A percentile compares a stretch with the other conserved stretches of the same genome.
Conservation (phyloP, 1,140 invertebrate species). For the Hylyphantes graminicola region DNA sequence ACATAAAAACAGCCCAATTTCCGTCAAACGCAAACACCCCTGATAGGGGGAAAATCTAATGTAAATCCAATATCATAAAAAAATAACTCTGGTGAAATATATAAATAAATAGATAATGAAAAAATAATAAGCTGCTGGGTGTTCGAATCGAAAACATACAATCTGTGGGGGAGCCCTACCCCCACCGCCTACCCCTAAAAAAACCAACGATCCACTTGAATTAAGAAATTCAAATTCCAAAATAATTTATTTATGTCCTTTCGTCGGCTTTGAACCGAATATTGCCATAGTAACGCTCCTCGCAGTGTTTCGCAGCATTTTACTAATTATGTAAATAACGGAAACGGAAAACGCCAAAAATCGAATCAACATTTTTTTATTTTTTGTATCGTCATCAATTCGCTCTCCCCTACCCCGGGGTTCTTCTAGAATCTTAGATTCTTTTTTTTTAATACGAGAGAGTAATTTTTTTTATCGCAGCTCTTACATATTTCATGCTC, state of each 20-base stretch:
- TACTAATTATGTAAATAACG: constrained; percentile 60
- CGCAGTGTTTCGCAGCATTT: constrained; percentile 49
- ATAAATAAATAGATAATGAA: background rate
- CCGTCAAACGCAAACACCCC: constrained; percentile 20
- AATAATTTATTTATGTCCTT: constrained; percentile 58
- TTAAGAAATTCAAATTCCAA: constrained; percentile 60
- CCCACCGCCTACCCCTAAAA: background rate
- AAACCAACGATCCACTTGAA: constrained; percentile 25
- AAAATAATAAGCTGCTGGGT: constrained; percentile 8
- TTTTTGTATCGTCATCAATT: background rate
- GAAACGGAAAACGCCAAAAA: constrained; percentile 57
- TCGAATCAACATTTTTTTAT: constrained; percentile 42
- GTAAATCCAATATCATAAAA: constrained; percentile 28
- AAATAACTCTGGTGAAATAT: background rate
- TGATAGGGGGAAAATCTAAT: constrained; percentile 13
- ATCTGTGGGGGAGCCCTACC: background rate
- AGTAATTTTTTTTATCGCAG: background rate
- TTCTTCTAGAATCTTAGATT: background rate
- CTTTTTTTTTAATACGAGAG: constrained; percentile 19
- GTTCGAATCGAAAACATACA: constrained; percentile 13
- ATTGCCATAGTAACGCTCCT: constrained; percentile 33
- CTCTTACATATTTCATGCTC: constrained; percentile 59
- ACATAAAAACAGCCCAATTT: constrained; percentile 18
- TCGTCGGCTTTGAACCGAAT: background rate
- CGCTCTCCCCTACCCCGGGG: constrained; percentile 8